Evolutionary conservation across 1,140 invertebrate species (phyloP).

Genomic region (Pachyrhynchus sulphureomaculatus): DNA sequence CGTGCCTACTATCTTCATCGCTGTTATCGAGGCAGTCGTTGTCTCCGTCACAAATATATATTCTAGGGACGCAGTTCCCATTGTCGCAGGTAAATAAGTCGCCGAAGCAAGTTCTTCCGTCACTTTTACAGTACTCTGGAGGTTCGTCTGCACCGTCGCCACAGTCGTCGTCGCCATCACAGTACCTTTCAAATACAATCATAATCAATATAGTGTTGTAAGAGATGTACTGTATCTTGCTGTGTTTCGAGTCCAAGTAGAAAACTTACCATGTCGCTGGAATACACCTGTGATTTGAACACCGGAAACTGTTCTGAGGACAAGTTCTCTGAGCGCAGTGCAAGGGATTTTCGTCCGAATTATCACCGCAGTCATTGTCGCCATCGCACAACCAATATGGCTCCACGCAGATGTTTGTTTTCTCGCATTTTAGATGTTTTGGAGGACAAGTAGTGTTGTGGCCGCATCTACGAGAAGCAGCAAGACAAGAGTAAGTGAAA

Average conservation of each 20-base stretch:
- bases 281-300: constrained; percentile 83
- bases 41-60: constrained; percentile 97
- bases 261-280: constrained; percentile 88
- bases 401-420: constrained; percentile 93
- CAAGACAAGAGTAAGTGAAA: no score
- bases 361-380: constrained; percentile 94
- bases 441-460: constrained; percentile 82
- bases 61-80: constrained; percentile 93
- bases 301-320: constrained; percentile 86
- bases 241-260: neutral
- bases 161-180: constrained; percentile 88
- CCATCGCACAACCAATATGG: constrained; percentile 94
- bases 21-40: constrained; percentile 93
- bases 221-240: neutral
- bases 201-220: no score
- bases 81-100: constrained; percentile 96
- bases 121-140: constrained; percentile 87
- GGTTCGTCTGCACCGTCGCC: constrained; percentile 88
- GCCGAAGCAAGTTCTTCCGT: constrained; percentile 92
- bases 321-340: constrained; percentile 87
- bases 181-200: constrained; percentile 53
- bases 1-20: constrained; percentile 87
- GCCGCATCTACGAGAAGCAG: constrained; percentile 62
- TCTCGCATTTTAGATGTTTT: constrained; percentile 88
- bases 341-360: constrained; percentile 88